A percentile compares a stretch with the other conserved stretches of the same genome.
phyloP scores from a whole-genome alignment of 2,797 vertebrate genomes.

The Muscicapa comitata region DNA sequence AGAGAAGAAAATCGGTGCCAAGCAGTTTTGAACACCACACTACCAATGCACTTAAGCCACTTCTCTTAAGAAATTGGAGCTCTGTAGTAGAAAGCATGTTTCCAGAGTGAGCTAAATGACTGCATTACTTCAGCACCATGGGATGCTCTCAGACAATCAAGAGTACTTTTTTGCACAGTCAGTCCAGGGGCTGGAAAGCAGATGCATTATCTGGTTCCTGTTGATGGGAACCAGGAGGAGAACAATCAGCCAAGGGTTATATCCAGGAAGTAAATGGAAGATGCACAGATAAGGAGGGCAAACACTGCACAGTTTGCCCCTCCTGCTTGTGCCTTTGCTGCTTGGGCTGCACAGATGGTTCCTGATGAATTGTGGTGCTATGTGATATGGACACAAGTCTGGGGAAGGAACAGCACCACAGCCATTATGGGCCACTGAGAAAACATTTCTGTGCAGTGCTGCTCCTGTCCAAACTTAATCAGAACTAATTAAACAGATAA shows the following conservation, averaged over 20 bases:
- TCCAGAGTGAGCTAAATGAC: background rate
- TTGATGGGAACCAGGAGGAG: background rate
- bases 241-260: background rate
- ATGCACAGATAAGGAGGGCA: background rate
- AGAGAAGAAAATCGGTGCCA: background rate
- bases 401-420: background rate
- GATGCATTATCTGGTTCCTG: background rate
- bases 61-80: background rate
- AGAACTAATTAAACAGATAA: background rate
- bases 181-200: background rate
- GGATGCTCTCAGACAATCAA: slow-evolving; percentile 6
- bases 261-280: background rate
- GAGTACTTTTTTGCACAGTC: background rate
- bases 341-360: background rate
- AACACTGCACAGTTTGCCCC: background rate
- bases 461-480: background rate
- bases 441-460: background rate
- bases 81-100: background rate
- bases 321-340: background rate
- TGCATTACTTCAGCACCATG: background rate
- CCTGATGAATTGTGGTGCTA: background rate
- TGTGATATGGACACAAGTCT: rapidly evolving
- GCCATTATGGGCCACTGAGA: background rate
- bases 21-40: background rate
- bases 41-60: background rate